Evolutionary conservation across 1,140 invertebrate genomes (phyloP).

Genomic region (Caenorhabditis remanei): DNA sequence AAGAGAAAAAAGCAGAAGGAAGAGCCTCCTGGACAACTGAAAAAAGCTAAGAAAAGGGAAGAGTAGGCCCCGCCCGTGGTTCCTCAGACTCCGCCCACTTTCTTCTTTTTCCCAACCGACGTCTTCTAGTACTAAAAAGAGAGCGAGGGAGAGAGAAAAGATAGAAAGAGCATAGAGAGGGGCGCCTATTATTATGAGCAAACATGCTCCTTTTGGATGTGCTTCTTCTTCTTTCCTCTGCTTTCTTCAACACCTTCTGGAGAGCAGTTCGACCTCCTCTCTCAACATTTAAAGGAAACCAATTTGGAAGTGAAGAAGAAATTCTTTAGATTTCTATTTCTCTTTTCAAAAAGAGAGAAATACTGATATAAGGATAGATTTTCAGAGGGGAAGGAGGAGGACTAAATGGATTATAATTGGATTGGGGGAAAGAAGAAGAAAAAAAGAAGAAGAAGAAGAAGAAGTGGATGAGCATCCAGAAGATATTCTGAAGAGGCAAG

Average conservation of each 20-base stretch:
- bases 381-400: too few relatives aligned
- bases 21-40: too few relatives aligned
- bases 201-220: slow-evolving; percentile 8
- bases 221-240: background rate
- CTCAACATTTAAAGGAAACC: slow-evolving; percentile 4
- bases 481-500: too few relatives aligned
- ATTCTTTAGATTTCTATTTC: too few relatives aligned
- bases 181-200: slow-evolving; percentile 49
- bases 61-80: background rate
- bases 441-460: too few relatives aligned
- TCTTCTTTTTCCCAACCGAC: background rate
- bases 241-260: background rate
- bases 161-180: background rate
- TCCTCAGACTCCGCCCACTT: slow-evolving; percentile 9
- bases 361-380: too few relatives aligned
- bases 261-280: background rate
- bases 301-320: slow-evolving; percentile 11
- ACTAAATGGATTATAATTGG: too few relatives aligned
- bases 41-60: background rate
- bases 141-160: background rate
- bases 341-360: too few relatives aligned
- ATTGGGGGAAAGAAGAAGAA: too few relatives aligned
- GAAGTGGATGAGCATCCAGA: too few relatives aligned
- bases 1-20: too few relatives aligned
- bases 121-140: background rate